Base-by-base conservation (phyloP, 2,888 invertebrate genomes). In the Lepidochrysops patricia region DNA sequence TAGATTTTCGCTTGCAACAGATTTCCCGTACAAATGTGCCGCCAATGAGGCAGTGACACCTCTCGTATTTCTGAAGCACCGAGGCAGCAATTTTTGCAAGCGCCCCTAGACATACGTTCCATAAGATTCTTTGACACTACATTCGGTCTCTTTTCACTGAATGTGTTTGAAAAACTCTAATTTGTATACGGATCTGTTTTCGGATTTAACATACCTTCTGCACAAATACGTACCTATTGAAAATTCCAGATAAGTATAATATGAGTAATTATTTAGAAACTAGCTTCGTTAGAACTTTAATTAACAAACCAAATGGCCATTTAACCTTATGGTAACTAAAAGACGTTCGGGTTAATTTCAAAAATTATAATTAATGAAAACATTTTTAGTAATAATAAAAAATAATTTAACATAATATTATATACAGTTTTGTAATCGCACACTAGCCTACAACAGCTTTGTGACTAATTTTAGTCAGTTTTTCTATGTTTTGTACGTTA, bases 121-220 rank as follows among this genome's bases (percentile, higher is more conserved):
- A 43, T 43, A 43, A 43, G 43, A 19, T 19, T 43, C 43, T 43
- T 43, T 43, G 43, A 43, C 43, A 43, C 43, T 43, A 43, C 43
- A 43, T 43, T 43, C 43, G 43, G 43, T 43, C 43, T 43, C 43
- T 43, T 43, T 43, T 43, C 43, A 43, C 19, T 43, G 43, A 43
- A 43, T 23, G 43, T 43, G 43, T 43, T 43, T 43, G 43, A 23
- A 43, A 19, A 43, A 43, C 43, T 43, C 43, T 43, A 43, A 43
- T 43, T 43, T 43, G 43, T 43, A 43, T 43, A 19, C 43, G 19
- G 7, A 43, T 43, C 19, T 43, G 19, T 43, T 43, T 43, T 43
- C 43, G 43, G 43, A 19, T 43, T 43, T 43, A 12, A 43, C 43
- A 23, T 43, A 23, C 19, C 9, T 43, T 43, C 9, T 19, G 7